Conservation (phyloP, 1,140 invertebrate species). For the Galleria mellonella region DNA sequence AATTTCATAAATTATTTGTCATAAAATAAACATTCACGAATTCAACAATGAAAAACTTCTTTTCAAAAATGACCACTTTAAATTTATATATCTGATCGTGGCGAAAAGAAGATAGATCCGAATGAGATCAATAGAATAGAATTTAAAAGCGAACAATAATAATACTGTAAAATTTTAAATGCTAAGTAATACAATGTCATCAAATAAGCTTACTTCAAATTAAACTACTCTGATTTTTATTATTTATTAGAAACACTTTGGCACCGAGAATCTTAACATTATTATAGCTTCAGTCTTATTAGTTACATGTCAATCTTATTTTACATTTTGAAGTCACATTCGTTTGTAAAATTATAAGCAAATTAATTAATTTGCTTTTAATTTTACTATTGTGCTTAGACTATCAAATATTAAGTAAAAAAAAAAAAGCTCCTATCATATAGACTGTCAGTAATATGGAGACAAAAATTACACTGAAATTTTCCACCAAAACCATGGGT, state of each 20-base stretch:
- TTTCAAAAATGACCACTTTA: slow-evolving; percentile 11
- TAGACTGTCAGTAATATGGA: too few relatives aligned
- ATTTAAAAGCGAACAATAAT: neutral
- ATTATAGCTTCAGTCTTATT: slow-evolving; percentile 6
- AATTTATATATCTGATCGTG: slow-evolving; percentile 9
- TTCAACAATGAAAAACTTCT: slow-evolving; percentile 22
- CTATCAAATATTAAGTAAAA: too few relatives aligned
- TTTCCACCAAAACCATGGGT: too few relatives aligned
- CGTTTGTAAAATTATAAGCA: too few relatives aligned
- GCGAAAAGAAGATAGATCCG: neutral
- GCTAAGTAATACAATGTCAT: slow-evolving; percentile 1
- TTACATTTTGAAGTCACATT: too few relatives aligned
- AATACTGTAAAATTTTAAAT: slow-evolving; percentile 1
- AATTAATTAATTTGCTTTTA: too few relatives aligned
- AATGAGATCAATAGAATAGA: neutral
- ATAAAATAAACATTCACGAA: slow-evolving; percentile 16
- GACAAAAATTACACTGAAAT: too few relatives aligned
- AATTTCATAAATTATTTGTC: slow-evolving; percentile 21
- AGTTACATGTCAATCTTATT: too few relatives aligned
- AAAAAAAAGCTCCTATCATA: neutral
- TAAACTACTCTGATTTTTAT: neutral
- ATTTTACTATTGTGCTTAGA: too few relatives aligned
- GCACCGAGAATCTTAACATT: too few relatives aligned
- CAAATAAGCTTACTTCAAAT: neutral
- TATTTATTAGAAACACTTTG: neutral